Conservation (phyloP, 1,140 invertebrate species). For the Globodera ellingtonae region DNA sequence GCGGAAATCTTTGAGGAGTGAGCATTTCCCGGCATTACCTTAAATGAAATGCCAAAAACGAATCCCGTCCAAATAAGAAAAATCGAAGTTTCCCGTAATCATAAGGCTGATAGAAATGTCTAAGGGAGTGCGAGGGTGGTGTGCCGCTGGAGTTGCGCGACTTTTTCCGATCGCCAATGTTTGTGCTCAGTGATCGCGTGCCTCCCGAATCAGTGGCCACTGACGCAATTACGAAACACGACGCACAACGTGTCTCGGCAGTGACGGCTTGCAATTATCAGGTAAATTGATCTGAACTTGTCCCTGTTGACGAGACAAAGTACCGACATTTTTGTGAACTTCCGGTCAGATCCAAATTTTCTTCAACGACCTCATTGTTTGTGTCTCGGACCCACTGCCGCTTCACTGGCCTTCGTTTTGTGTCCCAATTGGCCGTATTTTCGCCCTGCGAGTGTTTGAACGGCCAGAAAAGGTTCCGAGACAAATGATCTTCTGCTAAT, state of each 20-base stretch:
- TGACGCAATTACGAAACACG: neutral
- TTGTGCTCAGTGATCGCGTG: conserved; percentile 20
- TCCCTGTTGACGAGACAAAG: too few relatives aligned
- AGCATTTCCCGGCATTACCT: neutral
- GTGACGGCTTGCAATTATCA: neutral
- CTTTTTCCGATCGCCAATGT: conserved; percentile 32
- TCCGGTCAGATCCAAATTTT: conserved; percentile 35
- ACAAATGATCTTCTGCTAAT: too few relatives aligned
- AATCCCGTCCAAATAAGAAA: neutral
- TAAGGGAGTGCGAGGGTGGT: conserved; percentile 19
- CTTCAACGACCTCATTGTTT: conserved; percentile 50
- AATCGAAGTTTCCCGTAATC: neutral
- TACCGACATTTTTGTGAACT: neutral
- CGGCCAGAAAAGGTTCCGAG: conserved; percentile 15
- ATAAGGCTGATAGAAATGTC: neutral
- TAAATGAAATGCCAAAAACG: neutral
- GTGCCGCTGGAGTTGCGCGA: conserved; percentile 23
- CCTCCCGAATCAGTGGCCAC: neutral
- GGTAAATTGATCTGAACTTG: neutral
- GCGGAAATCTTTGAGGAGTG: conserved; percentile 22
- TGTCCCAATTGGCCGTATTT: conserved; percentile 42
- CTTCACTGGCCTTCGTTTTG: conserved; percentile 26
- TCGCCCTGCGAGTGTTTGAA: conserved; percentile 44
- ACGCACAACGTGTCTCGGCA: neutral
- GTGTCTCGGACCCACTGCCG: conserved; percentile 34